A percentile compares a stretch with the other conserved stretches of the same genome.
phyloP scores from a whole-genome alignment of 1,140 invertebrate genomes.

The Brachionus plicatilis region DNA sequence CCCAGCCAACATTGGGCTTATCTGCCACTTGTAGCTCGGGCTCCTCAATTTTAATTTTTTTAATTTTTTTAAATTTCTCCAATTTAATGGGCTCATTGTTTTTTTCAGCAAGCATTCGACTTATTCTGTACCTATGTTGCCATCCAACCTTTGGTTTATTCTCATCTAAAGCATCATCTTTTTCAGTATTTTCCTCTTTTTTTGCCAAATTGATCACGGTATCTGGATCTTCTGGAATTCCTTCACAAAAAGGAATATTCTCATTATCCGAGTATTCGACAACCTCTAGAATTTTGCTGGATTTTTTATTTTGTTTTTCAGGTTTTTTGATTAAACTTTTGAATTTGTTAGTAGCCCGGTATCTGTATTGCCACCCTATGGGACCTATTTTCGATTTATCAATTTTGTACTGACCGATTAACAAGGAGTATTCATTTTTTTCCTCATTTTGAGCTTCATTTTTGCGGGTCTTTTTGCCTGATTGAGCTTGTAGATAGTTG shows the following conservation, averaged over 20 bases:
- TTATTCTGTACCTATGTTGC: neutral
- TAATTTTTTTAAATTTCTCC: neutral
- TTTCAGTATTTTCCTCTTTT: neutral
- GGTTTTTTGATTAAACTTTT: neutral
- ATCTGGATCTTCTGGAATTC: neutral
- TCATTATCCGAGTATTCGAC: neutral
- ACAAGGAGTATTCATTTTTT: neutral
- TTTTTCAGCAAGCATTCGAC: neutral
- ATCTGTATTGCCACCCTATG: neutral
- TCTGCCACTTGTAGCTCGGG: neutral
- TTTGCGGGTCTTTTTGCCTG: neutral
- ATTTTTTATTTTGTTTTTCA: neutral
- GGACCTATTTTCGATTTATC: conserved; percentile 1
- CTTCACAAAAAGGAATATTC: neutral
- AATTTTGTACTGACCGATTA: neutral
- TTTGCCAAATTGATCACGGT: neutral
- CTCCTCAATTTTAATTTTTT: neutral
- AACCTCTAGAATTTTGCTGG: neutral
- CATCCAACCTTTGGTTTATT: conserved; percentile 40
- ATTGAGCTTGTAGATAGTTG: neutral
- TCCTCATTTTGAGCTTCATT: neutral
- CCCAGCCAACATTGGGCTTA: conserved; percentile 38
- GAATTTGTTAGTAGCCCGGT: conserved; percentile 7
- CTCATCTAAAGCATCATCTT: neutral
- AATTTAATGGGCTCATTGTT: neutral